Evolutionary conservation across 2,888 invertebrate genomes (phyloP).

Genomic region (Cephus pygmeus): DNA sequence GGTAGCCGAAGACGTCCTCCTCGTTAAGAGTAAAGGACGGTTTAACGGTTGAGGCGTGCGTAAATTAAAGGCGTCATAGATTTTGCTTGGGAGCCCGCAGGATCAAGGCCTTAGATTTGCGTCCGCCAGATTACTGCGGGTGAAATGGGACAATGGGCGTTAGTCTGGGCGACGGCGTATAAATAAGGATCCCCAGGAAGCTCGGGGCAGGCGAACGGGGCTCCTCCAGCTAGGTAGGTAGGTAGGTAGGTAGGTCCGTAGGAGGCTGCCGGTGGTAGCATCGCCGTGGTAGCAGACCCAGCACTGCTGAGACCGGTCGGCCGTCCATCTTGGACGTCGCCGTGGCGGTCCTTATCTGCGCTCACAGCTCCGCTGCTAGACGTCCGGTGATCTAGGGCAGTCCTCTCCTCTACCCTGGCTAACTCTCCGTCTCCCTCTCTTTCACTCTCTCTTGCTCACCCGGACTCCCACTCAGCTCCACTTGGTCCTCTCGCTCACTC

Average conservation of each 20-base stretch:
- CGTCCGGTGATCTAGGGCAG: conserved; percentile 65
- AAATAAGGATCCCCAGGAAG: conserved; percentile 65
- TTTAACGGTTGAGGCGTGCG: conserved; percentile 37
- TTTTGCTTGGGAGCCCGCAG: conserved; percentile 65
- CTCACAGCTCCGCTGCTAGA: conserved; percentile 65
- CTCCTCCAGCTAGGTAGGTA: conserved; percentile 13
- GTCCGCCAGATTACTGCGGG: conserved; percentile 65
- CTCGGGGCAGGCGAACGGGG: conserved; percentile 42
- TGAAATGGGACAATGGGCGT: conserved; percentile 66
- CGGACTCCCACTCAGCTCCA: conserved; percentile 17
- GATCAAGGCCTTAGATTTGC: conserved; percentile 66
- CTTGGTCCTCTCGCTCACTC: conserved; percentile 27
- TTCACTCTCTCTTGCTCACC: conserved; percentile 26
- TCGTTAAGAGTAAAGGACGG: neutral
- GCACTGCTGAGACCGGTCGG: conserved; percentile 59
- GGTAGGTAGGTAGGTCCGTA: conserved; percentile 23
- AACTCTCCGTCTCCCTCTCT: conserved; percentile 20
- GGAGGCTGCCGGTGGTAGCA: conserved; percentile 51
- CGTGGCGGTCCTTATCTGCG: conserved; percentile 65
- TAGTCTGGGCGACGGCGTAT: conserved; percentile 63
- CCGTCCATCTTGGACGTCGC: conserved; percentile 66
- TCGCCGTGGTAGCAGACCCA: conserved; percentile 21
- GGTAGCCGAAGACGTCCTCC: neutral
- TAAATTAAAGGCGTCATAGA: conserved; percentile 66
- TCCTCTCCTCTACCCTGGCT: conserved; percentile 41